Evolutionary conservation across 2,113 vertebrate species (phyloP).

Genomic region (Malurus elegans): DNA sequence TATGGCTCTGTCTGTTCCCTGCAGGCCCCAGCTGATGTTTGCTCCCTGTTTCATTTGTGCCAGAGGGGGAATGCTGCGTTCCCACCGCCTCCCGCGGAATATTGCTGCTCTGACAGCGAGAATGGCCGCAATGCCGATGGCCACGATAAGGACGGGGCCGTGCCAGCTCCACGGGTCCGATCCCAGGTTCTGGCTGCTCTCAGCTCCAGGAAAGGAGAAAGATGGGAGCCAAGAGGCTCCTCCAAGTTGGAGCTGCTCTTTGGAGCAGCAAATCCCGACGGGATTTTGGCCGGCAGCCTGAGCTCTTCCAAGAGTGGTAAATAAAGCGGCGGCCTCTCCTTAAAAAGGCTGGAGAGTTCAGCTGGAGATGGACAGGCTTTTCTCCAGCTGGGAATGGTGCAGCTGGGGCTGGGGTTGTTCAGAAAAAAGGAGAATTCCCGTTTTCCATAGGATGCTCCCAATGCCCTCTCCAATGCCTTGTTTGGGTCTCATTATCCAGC

Average conservation of each 20-base stretch:
- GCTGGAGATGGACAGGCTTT: neutral
- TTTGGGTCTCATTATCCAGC: neutral
- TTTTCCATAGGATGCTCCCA: fast-evolving
- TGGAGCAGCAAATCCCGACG: neutral
- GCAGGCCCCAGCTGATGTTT: neutral
- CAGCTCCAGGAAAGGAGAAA: neutral
- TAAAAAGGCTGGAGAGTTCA: neutral
- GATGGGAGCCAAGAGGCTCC: neutral
- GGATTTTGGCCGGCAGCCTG: neutral
- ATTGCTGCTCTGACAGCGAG: constrained; percentile 19
- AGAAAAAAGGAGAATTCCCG: neutral
- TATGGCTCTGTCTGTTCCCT: neutral
- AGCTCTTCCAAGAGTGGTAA: neutral
- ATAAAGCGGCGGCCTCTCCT: neutral
- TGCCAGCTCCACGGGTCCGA: neutral
- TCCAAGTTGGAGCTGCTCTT: neutral
- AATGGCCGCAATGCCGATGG: constrained; percentile 31
- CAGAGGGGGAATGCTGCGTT: neutral
- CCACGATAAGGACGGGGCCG: constrained; percentile 20
- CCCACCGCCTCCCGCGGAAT: constrained; percentile 13
- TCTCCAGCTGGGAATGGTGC: neutral
- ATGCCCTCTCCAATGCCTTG: neutral
- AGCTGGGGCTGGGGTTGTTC: neutral
- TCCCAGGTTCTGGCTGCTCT: neutral
- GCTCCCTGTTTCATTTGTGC: neutral